Base-by-base conservation (phyloP, 92 coral and sea anemone species). In the Parazoanthus atlanticus region DNA sequence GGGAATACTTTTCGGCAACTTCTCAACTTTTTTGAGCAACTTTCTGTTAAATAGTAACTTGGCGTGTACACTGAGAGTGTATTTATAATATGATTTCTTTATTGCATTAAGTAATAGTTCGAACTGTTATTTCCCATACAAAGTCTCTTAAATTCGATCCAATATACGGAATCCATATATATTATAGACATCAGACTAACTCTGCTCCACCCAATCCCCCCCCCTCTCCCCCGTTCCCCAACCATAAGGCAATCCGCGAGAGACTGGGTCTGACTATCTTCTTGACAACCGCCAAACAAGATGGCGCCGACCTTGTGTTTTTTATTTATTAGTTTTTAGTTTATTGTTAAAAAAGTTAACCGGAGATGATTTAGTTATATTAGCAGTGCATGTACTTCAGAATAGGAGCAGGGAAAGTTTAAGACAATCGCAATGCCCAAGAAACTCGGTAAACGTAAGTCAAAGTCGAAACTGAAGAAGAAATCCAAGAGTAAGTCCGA, bases 391-490 rank as follows among this genome's bases (percentile, higher is more conserved):
- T 26, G 25, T 67, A 2, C 32, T 65, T 82, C 25, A 32, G 2
- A 16, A 12, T 15, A 84, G 38, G 16, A 19, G 8, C 41, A n/a
- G 21, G 77, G 21, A 16, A 38, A 33, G 16, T 2, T 29, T 43
- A 28, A 40, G n/a, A 16, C 8, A 16, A 33, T 36, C 33, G 70
- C 43, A 12, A 97, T 97, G 99, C 98, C 98, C 47, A 91, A 89
- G 71, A 97, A 95, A 74, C 76, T 88, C 23, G 96, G 90, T 19
- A 94, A 88, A 84, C 92, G 88, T 2, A 93, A 93, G 85, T 69
- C 64, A 32, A 96, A 96, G 88, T 85, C 84, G 74, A 93, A 94
- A 83, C 79, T 78, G 77, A 96, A 97, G 82, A 93, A 93, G 92
- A 93, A 93, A 85, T 69, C 88, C 66, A 90, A 91, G 49, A 93